Evolutionary conservation across 1,140 invertebrate genomes (phyloP).

Genomic region (Mya arenaria): DNA sequence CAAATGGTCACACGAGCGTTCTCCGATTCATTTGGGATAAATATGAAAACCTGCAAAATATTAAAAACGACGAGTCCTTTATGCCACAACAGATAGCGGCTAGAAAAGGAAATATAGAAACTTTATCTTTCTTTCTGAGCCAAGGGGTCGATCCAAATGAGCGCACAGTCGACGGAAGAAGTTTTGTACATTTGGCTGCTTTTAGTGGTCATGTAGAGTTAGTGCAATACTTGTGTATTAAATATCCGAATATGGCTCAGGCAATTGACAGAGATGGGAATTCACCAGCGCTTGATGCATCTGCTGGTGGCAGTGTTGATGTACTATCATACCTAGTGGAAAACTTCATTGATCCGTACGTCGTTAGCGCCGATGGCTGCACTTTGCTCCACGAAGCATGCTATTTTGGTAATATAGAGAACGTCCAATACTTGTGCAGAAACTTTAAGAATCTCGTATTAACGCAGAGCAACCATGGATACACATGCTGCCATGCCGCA

Average conservation of each 20-base stretch:
- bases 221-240: slow-evolving; percentile 1
- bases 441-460: slow-evolving; percentile 18
- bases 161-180: slow-evolving; percentile 33
- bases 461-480: slow-evolving; percentile 17
- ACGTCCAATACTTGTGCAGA: slow-evolving; percentile 1
- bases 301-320: slow-evolving; percentile 27
- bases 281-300: slow-evolving; percentile 31
- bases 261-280: slow-evolving; percentile 36
- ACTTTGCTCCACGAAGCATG: slow-evolving; percentile 45
- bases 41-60: neutral
- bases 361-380: slow-evolving; percentile 24
- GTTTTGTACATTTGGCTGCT: slow-evolving; percentile 31
- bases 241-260: neutral
- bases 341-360: slow-evolving; percentile 9
- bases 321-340: slow-evolving; percentile 8
- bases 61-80: slow-evolving; percentile 30
- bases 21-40: slow-evolving; percentile 3
- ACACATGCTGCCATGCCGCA: slow-evolving; percentile 24
- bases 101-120: slow-evolving; percentile 4
- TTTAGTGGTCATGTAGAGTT: slow-evolving; percentile 15
- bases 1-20: slow-evolving; percentile 8
- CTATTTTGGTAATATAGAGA: slow-evolving; percentile 20
- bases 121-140: slow-evolving; percentile 7
- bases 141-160: slow-evolving; percentile 3
- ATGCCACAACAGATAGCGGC: slow-evolving; percentile 17